Evolutionary conservation across 1,140 invertebrate species (phyloP).

Genomic region (Hesperophylax magnus): DNA sequence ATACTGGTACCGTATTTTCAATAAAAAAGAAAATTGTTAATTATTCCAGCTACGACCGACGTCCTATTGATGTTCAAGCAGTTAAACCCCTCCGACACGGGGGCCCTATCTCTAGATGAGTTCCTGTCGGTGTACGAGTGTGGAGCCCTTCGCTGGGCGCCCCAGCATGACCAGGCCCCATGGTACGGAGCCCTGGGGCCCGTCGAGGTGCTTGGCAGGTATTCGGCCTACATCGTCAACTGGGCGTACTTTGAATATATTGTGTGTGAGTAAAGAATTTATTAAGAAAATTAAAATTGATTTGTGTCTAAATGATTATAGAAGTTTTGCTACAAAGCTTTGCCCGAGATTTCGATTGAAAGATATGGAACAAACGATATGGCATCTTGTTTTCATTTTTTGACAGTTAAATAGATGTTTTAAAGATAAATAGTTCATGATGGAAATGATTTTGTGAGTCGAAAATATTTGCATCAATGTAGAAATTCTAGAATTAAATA

Average conservation of each 20-base stretch:
- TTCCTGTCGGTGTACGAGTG: constrained; percentile 87
- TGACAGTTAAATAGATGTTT: too few species aligned
- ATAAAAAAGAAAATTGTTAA: too few species aligned
- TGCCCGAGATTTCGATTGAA: too few species aligned
- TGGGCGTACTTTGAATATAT: constrained; percentile 82
- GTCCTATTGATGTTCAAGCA: constrained; percentile 87
- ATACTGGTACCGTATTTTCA: too few species aligned
- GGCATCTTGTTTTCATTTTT: too few species aligned
- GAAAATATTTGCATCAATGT: too few species aligned
- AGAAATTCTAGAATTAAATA: too few species aligned
- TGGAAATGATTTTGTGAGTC: too few species aligned
- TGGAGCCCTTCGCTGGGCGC: constrained; percentile 81
- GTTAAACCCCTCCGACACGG: constrained; percentile 79
- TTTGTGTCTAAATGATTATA: not conserved
- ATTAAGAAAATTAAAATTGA: constrained; percentile 13
- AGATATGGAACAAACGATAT: too few species aligned
- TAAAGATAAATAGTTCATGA: too few species aligned
- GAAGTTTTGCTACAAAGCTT: too few species aligned
- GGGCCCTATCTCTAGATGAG: constrained; percentile 79
- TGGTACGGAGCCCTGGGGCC: constrained; percentile 79
- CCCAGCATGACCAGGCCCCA: constrained; percentile 76
- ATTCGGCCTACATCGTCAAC: constrained; percentile 75
- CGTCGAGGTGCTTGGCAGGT: constrained; percentile 75
- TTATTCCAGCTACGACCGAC: constrained; percentile 77
- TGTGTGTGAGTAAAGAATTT: constrained; percentile 82